Base-by-base conservation (phyloP, 2,888 invertebrate species). In the Tethea ocularis region DNA sequence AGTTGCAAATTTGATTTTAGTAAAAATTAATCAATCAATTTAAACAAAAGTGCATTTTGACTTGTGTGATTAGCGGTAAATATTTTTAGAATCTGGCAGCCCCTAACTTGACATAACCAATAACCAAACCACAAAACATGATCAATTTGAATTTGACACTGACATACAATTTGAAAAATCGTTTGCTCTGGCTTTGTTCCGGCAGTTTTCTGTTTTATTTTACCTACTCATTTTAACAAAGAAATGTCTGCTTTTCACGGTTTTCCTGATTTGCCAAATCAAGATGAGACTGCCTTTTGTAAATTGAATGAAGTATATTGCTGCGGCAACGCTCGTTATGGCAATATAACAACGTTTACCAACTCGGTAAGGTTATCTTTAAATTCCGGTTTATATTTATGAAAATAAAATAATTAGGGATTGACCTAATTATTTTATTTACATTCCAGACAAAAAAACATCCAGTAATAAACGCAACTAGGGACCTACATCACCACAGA, bases 401-500 rank as follows among this genome's bases (percentile, higher is more conserved):
- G 53, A 53, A 54, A 59, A 20, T 7, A 26, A 26, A 26, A 5
- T 2, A 51, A 7, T 59, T n/a, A n/a, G n/a, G n/a, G n/a, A n/a
- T n/a, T n/a, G n/a, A n/a, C n/a, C n/a, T n/a, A n/a, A n/a, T n/a
- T n/a, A 56, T 62, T 29, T 52, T 58, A 51, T 15, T 15, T 36
- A 36, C 10, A 26, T 89, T 91, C 64, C 78, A 95, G 95, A 89
- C 95, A 0, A 94, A 95, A 58, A 93, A 92, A 54, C 96, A 96
- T 86, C 97, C 97, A 0, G 93, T 94, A 67, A 95, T 97, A 26
- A 95, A 95, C 69, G 94, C 97, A 10, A 95, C 95, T 20, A 86
- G 95, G 78, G 95, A 96, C 77, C 86, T 95, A 93, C 71, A 95
- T 93, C 88, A 92, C 64, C 92, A 91, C 67, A 82, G 94, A 93